Conservation (phyloP, 2,888 invertebrate genomes). For the Frankliniella fusca region DNA sequence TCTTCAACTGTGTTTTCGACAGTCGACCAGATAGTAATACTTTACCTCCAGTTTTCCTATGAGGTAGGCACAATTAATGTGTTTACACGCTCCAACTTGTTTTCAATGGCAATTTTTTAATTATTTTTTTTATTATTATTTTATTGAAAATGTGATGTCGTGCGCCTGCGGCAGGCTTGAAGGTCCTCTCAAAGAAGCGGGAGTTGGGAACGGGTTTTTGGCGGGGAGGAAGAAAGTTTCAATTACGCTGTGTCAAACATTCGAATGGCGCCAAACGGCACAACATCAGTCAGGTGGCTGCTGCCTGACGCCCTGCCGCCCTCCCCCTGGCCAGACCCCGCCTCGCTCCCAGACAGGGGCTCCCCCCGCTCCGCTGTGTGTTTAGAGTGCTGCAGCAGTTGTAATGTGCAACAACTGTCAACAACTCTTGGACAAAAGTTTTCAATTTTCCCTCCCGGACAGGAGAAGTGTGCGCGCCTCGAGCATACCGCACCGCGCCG, state of each 20-base stretch:
- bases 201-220: neutral
- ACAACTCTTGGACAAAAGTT: neutral
- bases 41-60: too few relatives aligned
- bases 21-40: too few relatives aligned
- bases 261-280: neutral
- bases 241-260: neutral
- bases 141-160: too few relatives aligned
- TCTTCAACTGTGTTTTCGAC: too few relatives aligned
- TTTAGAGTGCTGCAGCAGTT: neutral
- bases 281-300: neutral
- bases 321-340: neutral
- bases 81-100: too few relatives aligned
- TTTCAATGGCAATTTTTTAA: too few relatives aligned
- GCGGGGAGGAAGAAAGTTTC: neutral
- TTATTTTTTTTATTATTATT: too few relatives aligned
- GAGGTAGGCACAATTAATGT: too few relatives aligned
- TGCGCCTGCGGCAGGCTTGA: too few relatives aligned
- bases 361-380: too few relatives aligned
- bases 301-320: neutral
- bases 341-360: neutral
- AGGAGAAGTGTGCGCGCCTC: too few relatives aligned
- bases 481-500: neutral
- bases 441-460: constrained; percentile 3
- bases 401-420: constrained; percentile 19
- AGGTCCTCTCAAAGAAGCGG: neutral